phyloP scores from a whole-genome alignment of 2,113 vertebrate genomes.

The Silurus meridionalis region DNA sequence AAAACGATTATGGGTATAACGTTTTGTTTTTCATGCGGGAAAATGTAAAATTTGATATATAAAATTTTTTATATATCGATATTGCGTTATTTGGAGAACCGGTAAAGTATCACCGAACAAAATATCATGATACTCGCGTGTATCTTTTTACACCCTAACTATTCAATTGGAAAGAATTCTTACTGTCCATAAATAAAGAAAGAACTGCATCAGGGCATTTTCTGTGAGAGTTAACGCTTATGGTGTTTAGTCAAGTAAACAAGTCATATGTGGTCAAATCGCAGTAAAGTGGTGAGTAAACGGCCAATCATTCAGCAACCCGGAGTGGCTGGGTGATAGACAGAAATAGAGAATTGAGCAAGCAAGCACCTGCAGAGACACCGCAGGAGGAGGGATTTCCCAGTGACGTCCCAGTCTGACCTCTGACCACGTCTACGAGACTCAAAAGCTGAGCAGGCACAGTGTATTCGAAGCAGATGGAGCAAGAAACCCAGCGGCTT shows the following conservation, averaged over 20 bases:
- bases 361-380: neutral
- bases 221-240: neutral
- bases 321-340: neutral
- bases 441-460: neutral
- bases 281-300: neutral
- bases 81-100: no score
- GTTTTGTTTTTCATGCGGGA: no score
- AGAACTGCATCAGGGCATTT: neutral
- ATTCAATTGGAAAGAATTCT: neutral
- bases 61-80: no score
- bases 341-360: neutral
- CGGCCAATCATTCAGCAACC: neutral
- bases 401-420: neutral
- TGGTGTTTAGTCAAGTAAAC: neutral
- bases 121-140: no score
- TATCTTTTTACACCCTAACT: no score
- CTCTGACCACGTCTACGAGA: neutral
- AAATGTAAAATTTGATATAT: no score
- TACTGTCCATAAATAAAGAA: neutral
- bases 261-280: neutral
- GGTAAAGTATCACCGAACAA: no score
- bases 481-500: constrained; percentile 1
- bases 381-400: neutral
- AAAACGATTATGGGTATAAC: no score
- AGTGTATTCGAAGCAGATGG: constrained; percentile 29